Base-by-base conservation (phyloP, 2,888 invertebrate genomes). In the Melinaea menophilus region DNA sequence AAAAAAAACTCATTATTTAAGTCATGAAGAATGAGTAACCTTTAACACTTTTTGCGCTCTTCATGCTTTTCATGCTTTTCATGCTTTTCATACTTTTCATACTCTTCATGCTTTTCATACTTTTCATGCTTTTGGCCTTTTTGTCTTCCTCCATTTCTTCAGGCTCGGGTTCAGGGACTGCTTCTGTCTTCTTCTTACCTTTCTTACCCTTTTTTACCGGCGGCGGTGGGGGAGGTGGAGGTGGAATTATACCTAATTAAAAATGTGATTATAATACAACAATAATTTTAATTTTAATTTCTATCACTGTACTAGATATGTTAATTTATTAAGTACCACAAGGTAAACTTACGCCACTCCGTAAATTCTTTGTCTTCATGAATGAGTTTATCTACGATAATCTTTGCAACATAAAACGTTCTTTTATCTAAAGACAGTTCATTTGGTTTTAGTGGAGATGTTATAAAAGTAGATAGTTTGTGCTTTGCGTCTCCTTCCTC, bases 311-410 rank as follows among this genome's bases (percentile, higher is more conserved):
- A n/a, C 9, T n/a, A n/a, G 5, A 45, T 35, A 11, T 4, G 5
- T 56, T 22, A 22, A 22, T 22, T 22, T 11, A 5, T 22, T 31
- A n/a, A 33, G 13, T 3, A 47, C 22, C 12, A 63, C n/a, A 35
- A n/a, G 11, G 12, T n/a, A 4, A 13, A 82, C 92, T 92, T 87
- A 95, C 95, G 94, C 92, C 94, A 93, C 85, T 95, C 95, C 71
- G 94, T 92, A 65, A 95, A 93, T 81, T 96, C 95, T 76, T 94
- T 94, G 75, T 96, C 95, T 22, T 94, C 92, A 75, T 90, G 85
- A 62, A 91, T 88, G 7, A 95, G 85, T 77, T 94, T 94, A 73
- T 94, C 95, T 59, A 93, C 93, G 71, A 94, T 93, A 1, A 94
- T 94, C 77, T 94, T 94, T 74, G 94, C 92, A 13, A 95, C 89